Evolutionary conservation across 2,888 invertebrate genomes (phyloP).

Genomic region (Pristionchus fissidentatus): DNA sequence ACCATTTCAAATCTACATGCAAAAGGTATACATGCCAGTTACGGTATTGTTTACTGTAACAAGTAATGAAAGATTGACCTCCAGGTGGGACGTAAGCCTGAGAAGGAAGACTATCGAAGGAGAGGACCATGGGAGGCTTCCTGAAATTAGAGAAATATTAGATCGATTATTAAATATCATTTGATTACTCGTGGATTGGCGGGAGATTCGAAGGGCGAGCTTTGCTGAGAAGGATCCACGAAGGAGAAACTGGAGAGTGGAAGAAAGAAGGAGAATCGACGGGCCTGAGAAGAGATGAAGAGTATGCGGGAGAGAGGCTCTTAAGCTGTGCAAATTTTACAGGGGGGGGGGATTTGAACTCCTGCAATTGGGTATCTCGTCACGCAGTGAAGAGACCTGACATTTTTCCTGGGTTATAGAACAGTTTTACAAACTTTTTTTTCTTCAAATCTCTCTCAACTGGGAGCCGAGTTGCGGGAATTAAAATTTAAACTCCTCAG

Average conservation of each 20-base stretch:
- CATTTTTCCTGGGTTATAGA: no score
- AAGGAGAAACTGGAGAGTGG: neutral
- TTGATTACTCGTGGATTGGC: conserved; percentile 3
- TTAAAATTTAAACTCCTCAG: no score
- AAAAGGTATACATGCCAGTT: neutral
- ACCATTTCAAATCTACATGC: neutral
- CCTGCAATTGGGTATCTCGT: no score
- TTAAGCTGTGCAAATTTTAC: no score
- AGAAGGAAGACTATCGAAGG: neutral
- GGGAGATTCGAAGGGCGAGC: neutral
- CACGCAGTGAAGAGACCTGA: no score
- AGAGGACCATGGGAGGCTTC: neutral
- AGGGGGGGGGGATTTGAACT: no score
- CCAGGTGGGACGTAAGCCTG: neutral
- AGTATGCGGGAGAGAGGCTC: no score
- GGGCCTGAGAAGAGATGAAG: neutral
- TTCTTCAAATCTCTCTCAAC: no score
- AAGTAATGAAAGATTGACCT: no score
- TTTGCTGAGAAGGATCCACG: neutral
- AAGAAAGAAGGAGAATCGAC: neutral
- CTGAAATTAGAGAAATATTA: neutral
- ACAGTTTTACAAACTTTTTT: no score
- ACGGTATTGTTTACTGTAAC: no score
- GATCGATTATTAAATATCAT: neutral
- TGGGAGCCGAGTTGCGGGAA: no score